Percentiles rank a stretch among this genome's conserved stretches.
Evolutionary conservation across 2,888 invertebrate genomes (phyloP).

Genomic region (Congeria kusceri): DNA sequence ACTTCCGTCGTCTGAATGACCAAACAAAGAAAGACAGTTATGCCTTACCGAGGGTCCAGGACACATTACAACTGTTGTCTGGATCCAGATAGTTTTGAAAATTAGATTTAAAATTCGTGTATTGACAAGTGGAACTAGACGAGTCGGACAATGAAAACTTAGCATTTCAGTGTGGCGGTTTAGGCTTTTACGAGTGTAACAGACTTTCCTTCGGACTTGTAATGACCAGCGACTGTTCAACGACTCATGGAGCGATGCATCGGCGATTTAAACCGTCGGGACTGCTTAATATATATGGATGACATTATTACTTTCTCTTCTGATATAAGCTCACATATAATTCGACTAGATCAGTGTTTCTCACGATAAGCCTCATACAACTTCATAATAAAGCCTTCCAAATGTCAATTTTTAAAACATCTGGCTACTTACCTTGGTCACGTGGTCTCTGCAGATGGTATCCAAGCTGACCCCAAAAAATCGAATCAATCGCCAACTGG

Average conservation of each 20-base stretch:
- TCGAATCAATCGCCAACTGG: neutral
- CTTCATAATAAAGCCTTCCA: neutral
- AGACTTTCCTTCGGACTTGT: too few relatives aligned
- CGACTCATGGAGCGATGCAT: neutral
- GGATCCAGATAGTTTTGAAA: neutral
- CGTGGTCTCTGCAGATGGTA: neutral
- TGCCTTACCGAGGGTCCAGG: neutral
- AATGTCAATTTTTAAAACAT: neutral
- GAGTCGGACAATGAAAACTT: too few relatives aligned
- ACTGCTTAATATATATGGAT: constrained; percentile 6
- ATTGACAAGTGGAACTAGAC: too few relatives aligned
- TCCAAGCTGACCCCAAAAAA: neutral
- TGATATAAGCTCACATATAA: neutral
- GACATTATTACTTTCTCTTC: neutral
- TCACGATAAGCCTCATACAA: neutral
- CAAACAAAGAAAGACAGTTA: neutral
- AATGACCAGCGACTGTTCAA: neutral
- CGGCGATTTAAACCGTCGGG: neutral
- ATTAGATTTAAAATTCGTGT: too few relatives aligned
- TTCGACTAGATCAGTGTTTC: neutral
- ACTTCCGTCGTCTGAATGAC: neutral
- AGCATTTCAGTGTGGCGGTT: too few relatives aligned
- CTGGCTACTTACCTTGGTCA: constrained; percentile 4
- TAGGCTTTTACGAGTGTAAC: too few relatives aligned
- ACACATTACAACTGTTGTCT: neutral